These are phyloP conservation scores for Prionailurus viverrinus DNA, from an alignment of 2,113 vertebrate genomes.

Conservation along the genomic window DNA sequence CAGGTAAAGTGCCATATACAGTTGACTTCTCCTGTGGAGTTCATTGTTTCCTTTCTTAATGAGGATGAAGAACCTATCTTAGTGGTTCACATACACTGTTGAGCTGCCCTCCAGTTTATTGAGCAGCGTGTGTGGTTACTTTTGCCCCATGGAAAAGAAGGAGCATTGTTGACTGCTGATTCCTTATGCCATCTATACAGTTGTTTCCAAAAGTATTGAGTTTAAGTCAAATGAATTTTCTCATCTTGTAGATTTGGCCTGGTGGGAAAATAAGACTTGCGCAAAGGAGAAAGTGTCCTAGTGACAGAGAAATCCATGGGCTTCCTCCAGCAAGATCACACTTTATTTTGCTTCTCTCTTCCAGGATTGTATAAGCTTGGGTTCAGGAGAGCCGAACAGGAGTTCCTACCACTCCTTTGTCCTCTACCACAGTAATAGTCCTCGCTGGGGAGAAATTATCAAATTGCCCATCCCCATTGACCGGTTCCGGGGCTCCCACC, in stretches of 20 bases:
- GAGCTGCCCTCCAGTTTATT: not conserved
- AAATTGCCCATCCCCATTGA: conserved; percentile 97
- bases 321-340: not conserved
- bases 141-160: not conserved
- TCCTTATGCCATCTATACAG: not conserved
- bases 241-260: conserved; percentile 38
- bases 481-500: conserved; percentile 96
- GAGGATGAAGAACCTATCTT: not conserved
- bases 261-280: not conserved
- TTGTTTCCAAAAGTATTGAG: not conserved
- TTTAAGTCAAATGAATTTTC: conserved; percentile 59
- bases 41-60: not conserved
- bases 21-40: not conserved
- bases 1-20: not conserved
- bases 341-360: conserved; percentile 59
- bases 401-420: conserved; percentile 96
- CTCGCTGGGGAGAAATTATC: conserved; percentile 97
- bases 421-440: conserved; percentile 97
- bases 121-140: not conserved
- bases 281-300: not conserved
- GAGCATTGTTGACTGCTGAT: not conserved
- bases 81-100: not conserved
- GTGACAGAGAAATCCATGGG: not conserved
- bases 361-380: conserved; percentile 97
- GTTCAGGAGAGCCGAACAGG: conserved; percentile 93